phyloP scores from a whole-genome alignment of 2,113 vertebrate species.

The Hoplias malabaricus region DNA sequence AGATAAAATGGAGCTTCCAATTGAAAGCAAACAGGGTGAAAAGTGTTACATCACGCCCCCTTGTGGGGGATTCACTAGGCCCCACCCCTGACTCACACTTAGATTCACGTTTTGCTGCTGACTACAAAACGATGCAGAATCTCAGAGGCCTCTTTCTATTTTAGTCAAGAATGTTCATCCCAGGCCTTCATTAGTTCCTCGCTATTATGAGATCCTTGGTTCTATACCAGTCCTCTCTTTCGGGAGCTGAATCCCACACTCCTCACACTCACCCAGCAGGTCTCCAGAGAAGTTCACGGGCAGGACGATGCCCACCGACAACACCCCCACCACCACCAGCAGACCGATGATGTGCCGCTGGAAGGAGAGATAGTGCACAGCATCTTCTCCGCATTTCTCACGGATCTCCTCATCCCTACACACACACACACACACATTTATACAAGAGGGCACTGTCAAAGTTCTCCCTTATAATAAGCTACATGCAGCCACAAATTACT shows the following conservation, averaged over 20 bases:
- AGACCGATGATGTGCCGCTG: conserved; percentile 98
- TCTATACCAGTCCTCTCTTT: neutral
- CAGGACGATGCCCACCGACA: conserved; percentile 92
- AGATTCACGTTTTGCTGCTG: too few relatives aligned
- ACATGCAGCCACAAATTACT: neutral
- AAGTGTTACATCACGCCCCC: too few relatives aligned
- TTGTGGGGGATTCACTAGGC: too few relatives aligned
- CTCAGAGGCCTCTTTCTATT: too few relatives aligned
- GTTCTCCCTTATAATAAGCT: neutral
- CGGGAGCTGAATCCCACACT: neutral
- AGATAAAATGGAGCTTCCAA: too few relatives aligned
- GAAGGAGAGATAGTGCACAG: conserved; percentile 96
- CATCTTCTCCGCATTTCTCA: conserved; percentile 94
- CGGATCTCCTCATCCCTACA: conserved; percentile 93
- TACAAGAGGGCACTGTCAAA: neutral
- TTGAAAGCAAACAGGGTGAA: too few relatives aligned
- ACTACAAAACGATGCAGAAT: too few relatives aligned
- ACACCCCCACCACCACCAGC: conserved; percentile 89
- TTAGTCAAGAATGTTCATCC: too few relatives aligned
- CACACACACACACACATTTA: conserved; percentile 6
- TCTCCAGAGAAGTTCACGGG: conserved; percentile 98
- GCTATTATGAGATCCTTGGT: neutral
- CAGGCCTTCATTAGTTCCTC: neutral
- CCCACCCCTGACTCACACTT: too few relatives aligned
- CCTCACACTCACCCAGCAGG: conserved; percentile 82